phyloP scores from a whole-genome alignment of 2,888 invertebrate genomes.

The Platypus cylindrus region DNA sequence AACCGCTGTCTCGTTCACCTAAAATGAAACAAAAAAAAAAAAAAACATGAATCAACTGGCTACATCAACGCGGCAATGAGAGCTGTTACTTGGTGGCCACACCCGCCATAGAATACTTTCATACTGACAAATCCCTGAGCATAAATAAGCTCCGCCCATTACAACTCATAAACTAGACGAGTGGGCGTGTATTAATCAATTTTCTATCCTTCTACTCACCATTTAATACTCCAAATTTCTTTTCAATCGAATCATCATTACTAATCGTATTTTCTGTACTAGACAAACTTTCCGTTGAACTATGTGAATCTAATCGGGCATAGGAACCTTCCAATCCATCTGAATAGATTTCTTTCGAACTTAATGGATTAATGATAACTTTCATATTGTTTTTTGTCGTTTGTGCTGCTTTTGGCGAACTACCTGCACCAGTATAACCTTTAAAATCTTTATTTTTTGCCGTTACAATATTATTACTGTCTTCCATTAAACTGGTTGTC shows the following conservation, averaged over 20 bases:
- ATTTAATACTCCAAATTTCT: constrained; percentile 12
- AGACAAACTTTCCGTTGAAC: constrained; percentile 30
- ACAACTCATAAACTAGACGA: too few relatives aligned
- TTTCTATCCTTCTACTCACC: too few relatives aligned
- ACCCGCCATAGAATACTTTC: too few relatives aligned
- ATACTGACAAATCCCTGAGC: too few relatives aligned
- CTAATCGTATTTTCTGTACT: constrained; percentile 27
- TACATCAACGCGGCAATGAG: neutral
- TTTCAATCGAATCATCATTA: constrained; percentile 23
- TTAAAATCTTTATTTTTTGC: constrained; percentile 34
- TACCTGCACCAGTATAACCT: constrained; percentile 21
- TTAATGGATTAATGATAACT: constrained; percentile 34
- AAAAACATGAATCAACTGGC: neutral
- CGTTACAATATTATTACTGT: constrained; percentile 30
- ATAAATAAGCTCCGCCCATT: too few relatives aligned
- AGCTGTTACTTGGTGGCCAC: too few relatives aligned
- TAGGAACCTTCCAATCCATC: constrained; percentile 33
- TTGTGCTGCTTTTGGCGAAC: constrained; percentile 23
- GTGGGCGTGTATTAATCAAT: too few relatives aligned
- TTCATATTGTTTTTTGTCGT: constrained; percentile 30
- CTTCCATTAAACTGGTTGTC: constrained; percentile 33
- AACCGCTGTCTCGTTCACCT: constrained; percentile 27
- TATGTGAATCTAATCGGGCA: constrained; percentile 28
- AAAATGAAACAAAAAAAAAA: neutral
- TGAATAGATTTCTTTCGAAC: constrained; percentile 34